These are phyloP conservation scores for Melinaea marsaeus DNA, from an alignment of 2,888 invertebrate genomes.

Conservation along the genomic window DNA sequence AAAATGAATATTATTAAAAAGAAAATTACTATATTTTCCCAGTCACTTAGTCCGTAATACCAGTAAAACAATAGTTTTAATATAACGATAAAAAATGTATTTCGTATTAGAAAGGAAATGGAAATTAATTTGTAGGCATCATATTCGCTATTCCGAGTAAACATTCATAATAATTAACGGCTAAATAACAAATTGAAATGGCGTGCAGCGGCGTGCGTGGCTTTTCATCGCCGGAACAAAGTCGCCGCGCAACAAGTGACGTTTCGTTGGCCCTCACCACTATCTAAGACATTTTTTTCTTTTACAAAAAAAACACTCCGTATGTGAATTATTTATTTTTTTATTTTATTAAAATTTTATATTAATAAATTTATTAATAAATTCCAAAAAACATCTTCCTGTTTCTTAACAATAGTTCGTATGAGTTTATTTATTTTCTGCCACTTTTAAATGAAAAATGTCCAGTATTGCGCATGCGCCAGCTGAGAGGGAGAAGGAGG, in stretches of 20 bases:
- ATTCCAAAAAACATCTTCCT: slow-evolving; percentile 45
- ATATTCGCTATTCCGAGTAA: slow-evolving; percentile 28
- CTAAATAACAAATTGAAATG: slow-evolving; percentile 51
- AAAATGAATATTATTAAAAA: too few species aligned
- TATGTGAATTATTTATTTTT: background rate
- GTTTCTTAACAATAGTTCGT: slow-evolving; percentile 62
- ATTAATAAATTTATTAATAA: slow-evolving; percentile 10
- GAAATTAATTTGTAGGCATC: background rate
- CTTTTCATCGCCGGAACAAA: slow-evolving; percentile 66
- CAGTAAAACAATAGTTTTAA: too few species aligned
- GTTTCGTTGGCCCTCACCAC: slow-evolving; percentile 46
- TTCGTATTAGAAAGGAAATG: slow-evolving; percentile 1
- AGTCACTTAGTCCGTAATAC: too few species aligned
- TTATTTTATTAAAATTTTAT: background rate
- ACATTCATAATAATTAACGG: slow-evolving; percentile 53
- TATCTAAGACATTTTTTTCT: slow-evolving; percentile 44
- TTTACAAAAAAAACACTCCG: slow-evolving; percentile 5
- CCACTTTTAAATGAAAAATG: slow-evolving; percentile 68
- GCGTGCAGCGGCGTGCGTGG: slow-evolving; percentile 70
- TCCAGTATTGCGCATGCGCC: slow-evolving; percentile 59
- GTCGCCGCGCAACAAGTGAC: slow-evolving; percentile 74
- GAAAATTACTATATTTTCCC: too few species aligned
- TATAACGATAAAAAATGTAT: too few species aligned
- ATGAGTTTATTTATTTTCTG: slow-evolving; percentile 74
- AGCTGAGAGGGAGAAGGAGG: slow-evolving; percentile 52